Conservation (phyloP, 2,113 vertebrate genomes). For the Smithornis capensis region DNA sequence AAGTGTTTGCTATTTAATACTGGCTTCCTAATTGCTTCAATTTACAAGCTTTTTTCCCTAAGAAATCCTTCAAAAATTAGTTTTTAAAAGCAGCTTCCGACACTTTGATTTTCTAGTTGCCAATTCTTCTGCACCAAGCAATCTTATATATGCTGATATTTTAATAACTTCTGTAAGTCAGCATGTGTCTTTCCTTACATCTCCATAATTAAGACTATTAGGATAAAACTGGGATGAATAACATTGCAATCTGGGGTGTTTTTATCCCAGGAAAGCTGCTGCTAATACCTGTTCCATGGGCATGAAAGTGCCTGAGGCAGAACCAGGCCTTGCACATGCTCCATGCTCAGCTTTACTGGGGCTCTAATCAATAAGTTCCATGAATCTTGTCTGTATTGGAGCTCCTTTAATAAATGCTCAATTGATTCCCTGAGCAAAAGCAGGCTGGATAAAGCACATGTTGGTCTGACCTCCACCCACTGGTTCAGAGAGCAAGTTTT, state of each 20-base stretch:
- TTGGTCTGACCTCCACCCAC: constrained; percentile 55
- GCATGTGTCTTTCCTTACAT: neutral
- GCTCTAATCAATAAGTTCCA: constrained; percentile 40
- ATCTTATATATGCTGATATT: neutral
- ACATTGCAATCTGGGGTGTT: neutral
- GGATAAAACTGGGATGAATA: neutral
- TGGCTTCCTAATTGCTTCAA: neutral
- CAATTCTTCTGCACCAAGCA: neutral
- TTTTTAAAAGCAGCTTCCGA: neutral
- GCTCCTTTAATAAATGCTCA: constrained; percentile 30
- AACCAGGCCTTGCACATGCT: neutral
- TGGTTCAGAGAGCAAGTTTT: neutral
- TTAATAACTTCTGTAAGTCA: neutral
- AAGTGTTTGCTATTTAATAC: neutral
- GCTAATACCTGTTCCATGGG: neutral
- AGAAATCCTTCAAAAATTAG: neutral
- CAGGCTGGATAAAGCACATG: constrained; percentile 21
- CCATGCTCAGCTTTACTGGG: neutral
- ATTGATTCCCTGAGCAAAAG: constrained; percentile 42
- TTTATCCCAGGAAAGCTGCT: neutral
- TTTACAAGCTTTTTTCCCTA: neutral
- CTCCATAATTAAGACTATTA: neutral
- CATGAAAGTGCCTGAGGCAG: neutral
- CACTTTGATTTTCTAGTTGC: neutral
- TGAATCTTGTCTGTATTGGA: neutral